Base-by-base conservation (phyloP, 2,113 vertebrate species). In the Lichenostomus cassidix region DNA sequence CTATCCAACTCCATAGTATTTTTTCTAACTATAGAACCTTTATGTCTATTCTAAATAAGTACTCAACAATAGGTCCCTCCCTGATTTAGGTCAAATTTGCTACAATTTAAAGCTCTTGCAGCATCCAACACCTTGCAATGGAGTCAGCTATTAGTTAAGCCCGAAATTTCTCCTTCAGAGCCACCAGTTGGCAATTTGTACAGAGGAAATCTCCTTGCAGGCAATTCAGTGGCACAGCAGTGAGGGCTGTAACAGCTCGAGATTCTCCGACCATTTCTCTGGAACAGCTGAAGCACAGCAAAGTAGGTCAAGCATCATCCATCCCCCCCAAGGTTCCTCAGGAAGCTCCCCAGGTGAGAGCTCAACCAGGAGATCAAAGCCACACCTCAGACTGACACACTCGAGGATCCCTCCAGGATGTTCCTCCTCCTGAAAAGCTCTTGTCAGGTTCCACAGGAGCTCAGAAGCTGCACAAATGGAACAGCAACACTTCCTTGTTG, bases 291-390 rank as follows among this genome's bases (percentile, higher is more conserved):
- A 90, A 92, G 71, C 8, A 15, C 35, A 74, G 68, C 79, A 87
- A 97, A 95, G 83, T 87, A 84, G 87, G 94, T 87, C 94, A 94
- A 84, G 69, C 70, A 41, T 42, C 81, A 16, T 83, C 22, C 33
- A 24, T 17, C 73, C 37, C n/a, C 55, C 15, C 5, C 16, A 63
- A 81, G 68, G 50, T 75, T 70, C 20, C 8, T 27, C 76, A 62
- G 59, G 25, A 59, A 70, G 86, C 65, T 95, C 91, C 87, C 74
- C 17, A 59, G 73, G 69, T 44, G 80, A 89, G 87, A 89, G 58
- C 89, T 89, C 89, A 22, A 37, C 7, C 18, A 5, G 2, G 2
- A 87, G 69, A 95, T 94, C 92, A 95, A 95, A 97, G 80, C 78
- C 84, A 52, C 59, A 65, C 89, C 94, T 89, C 9, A 41, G 70